Evolutionary conservation across 2,888 invertebrate species (phyloP), one percentile per base, ranked within the genome.

Genomic region (Caenorhabditis uteleia): DNA sequence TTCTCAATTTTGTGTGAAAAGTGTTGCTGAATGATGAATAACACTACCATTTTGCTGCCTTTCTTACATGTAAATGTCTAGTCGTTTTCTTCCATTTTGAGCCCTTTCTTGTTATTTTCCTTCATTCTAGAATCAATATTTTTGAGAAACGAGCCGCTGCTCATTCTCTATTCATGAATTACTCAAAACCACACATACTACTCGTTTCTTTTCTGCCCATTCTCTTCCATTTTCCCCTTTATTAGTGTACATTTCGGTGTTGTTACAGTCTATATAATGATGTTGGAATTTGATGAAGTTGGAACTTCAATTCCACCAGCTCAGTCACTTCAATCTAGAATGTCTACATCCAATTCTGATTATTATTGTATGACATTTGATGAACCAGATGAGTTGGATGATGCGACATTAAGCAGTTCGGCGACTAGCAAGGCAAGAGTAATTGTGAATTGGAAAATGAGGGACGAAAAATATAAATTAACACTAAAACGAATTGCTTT

Each of bases 281-380:
- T 64, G 64, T 31, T 64, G 21, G 64, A 64, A 40, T 64, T 57
- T 27, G 64, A 64, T 33, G 64, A 64, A 23, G 57, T 64, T 16
- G 64, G 64, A n/a, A 57, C 57, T 44, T 57, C 64, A 2, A 45
- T 34, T 2, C 62, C 62, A 14, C 56, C 56, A 16, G 47, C 56
- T 1, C 27, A n/a, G 12, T 48, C 42, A 23, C 45, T 61, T 26
- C 56, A 62, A 31, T 53, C 47, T 25, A 31, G 51, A 23, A 53
- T 50, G 44, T 29, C 57, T 2, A 46, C 64, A n/a, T 50, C 64
- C 12, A 34, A 65, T 12, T 60, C 68, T 34, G 69, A 74, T 39
- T 74, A 72, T 45, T 74, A 74, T 36, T 66, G 66, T 61, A 70
- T 74, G 74, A 72, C 71, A 4, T 72, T 74, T 27, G 74, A 70